Conservation (phyloP, 2,797 vertebrate genomes). For the Platyrinchus mystaceus region DNA sequence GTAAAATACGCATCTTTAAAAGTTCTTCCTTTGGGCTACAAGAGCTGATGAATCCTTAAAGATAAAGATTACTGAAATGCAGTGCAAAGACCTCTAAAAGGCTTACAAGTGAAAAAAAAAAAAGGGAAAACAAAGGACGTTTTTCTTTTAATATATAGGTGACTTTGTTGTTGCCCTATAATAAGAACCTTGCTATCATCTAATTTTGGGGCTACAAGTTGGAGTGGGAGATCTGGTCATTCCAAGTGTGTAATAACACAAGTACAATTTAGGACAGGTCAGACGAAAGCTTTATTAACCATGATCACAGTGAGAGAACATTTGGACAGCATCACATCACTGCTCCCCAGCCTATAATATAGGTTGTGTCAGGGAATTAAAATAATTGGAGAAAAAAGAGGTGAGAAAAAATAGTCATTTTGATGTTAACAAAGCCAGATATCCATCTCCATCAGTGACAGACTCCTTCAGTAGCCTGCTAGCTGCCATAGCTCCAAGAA, state of each 20-base stretch:
- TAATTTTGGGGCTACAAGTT: background rate
- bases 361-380: background rate
- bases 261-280: background rate
- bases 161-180: background rate
- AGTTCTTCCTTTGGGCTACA: conserved; percentile 28
- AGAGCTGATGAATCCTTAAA: conserved; percentile 5
- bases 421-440: background rate
- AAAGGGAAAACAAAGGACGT: background rate
- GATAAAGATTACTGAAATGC: conserved; percentile 11
- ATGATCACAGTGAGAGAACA: background rate
- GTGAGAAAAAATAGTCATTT: background rate
- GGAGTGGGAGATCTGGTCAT: background rate
- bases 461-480: background rate
- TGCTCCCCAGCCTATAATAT: background rate
- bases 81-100: background rate
- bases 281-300: background rate
- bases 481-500: background rate
- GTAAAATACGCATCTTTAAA: conserved; percentile 10
- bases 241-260: background rate
- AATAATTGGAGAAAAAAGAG: rapidly evolving
- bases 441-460: background rate
- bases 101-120: background rate
- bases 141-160: background rate
- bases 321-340: background rate
- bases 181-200: background rate